These are phyloP conservation scores for Conomelus anceps DNA, from an alignment of 2,888 invertebrate genomes.

Conservation along the genomic window DNA sequence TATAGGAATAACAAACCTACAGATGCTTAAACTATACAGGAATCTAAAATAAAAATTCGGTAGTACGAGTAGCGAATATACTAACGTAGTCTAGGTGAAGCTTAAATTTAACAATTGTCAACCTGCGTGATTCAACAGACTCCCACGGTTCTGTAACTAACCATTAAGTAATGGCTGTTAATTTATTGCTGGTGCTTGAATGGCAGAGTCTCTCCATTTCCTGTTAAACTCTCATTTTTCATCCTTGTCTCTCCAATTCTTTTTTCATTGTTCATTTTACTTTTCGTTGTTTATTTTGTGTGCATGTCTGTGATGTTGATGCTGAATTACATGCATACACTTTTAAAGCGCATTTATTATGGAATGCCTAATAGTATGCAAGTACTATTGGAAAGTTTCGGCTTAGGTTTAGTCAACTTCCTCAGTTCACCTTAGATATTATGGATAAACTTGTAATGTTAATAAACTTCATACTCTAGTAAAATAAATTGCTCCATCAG, in stretches of 20 bases:
- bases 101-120: background rate
- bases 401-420: background rate
- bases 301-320: no score
- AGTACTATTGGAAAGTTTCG: background rate
- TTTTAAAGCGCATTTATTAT: background rate
- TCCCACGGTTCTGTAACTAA: background rate
- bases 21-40: no score
- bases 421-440: background rate
- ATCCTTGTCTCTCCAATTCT: background rate
- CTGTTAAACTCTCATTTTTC: background rate
- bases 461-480: no score
- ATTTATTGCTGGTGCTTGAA: background rate
- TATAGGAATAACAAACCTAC: no score
- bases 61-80: no score
- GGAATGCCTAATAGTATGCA: background rate
- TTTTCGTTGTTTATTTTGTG: no score
- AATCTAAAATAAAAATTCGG: no score
- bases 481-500: no score
- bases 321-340: background rate
- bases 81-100: no score
- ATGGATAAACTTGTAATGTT: no score
- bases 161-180: background rate
- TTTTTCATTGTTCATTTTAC: background rate
- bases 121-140: background rate
- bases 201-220: background rate